Evolutionary conservation across 2,113 vertebrate species (phyloP), one percentile per base, ranked within the genome.

Genomic region (Ploceus nigricollis): DNA sequence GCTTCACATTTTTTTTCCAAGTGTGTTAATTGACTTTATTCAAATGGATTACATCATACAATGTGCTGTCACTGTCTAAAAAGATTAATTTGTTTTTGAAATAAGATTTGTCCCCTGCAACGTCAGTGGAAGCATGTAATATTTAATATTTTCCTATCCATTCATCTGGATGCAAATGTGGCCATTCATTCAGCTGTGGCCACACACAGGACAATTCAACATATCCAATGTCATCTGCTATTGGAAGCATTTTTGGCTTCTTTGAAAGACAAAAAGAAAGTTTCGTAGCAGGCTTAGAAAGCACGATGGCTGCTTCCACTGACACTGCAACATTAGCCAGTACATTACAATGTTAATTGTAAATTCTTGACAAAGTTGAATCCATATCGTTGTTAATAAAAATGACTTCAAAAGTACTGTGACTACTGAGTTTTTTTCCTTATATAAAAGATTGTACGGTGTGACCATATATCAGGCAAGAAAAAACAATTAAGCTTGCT

Each of bases 351-450:
- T 78, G 90, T 90, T 97, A 79, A 96, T 82, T 97, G 97, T 97
- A 97, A 97, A 95, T 96, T 96, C 97, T 95, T 96, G 95, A 94
- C 39, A 87, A 96, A 96, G 80, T 82, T 96, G 95, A 97, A 97
- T 97, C 97, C 95, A 96, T 97, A 94, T 96, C 94, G 97, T 97
- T 97, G 97, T 97, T 97, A 97, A 97, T 97, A 97, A 97, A 97
- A 97, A 94, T 54, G 0, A 92, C 95, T 97, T 97, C 88, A 96
- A 95, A 96, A 96, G 60, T 69, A 83, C 42, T 1, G 6, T 35
- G 72, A 37, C 54, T 90, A 70, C 13, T 79, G 39, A 5, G 1
- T 2, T 64, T 89, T 75, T 75, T 85, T 47, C 39, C 35, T 77
- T 73, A 35, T 15, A 16, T 37, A 70, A 86, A 71, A 9, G 8